Evolutionary conservation across 2,888 invertebrate species (phyloP).

Genomic region (Thecocarcelia acutangulata): DNA sequence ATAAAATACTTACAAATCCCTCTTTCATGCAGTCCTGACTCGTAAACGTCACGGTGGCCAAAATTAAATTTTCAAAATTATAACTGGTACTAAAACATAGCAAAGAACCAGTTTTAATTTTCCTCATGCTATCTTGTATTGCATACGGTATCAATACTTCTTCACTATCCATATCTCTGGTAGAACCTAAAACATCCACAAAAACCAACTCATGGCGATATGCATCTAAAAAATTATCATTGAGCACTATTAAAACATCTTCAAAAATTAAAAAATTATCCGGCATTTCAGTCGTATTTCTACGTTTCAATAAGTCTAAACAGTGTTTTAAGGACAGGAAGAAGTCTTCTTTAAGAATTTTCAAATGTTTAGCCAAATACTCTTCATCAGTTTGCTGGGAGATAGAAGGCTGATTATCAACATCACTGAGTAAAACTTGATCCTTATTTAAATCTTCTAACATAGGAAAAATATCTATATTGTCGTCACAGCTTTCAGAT

Average conservation of each 20-base stretch:
- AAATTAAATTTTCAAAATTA: conserved; percentile 86
- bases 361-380: conserved; percentile 91
- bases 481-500: conserved; percentile 12
- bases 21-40: conserved; percentile 82
- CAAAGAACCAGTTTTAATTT: conserved; percentile 84
- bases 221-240: conserved; percentile 73
- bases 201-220: conserved; percentile 75
- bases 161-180: conserved; percentile 33
- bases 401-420: conserved; percentile 84
- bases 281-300: conserved; percentile 34
- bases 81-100: conserved; percentile 86
- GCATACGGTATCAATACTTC: conserved; percentile 32
- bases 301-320: conserved; percentile 70
- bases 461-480: conserved; percentile 82
- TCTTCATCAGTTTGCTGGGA: conserved; percentile 83
- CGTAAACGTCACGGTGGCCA: conserved; percentile 86
- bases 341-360: conserved; percentile 90
- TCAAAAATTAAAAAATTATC: conserved; percentile 69
- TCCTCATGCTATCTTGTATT: conserved; percentile 57
- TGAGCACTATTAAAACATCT: conserved; percentile 75
- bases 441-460: conserved; percentile 80
- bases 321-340: conserved; percentile 86
- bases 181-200: conserved; percentile 72
- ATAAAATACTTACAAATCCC: conserved; percentile 83
- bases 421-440: conserved; percentile 79